Evolutionary conservation across 1,140 invertebrate species (phyloP).

Genomic region (Musca domestica): DNA sequence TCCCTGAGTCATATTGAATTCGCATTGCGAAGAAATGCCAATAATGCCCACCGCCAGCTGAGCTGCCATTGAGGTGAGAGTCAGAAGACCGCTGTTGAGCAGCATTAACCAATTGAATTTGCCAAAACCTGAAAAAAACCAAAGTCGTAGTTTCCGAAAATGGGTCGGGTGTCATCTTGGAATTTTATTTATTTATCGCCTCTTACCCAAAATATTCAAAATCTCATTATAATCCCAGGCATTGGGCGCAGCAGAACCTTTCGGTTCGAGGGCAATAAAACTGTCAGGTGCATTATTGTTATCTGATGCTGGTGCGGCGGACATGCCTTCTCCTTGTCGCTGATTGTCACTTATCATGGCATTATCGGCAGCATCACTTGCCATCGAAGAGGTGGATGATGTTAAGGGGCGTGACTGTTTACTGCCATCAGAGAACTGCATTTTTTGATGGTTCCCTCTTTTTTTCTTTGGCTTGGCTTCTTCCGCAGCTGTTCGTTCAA

Average conservation of each 20-base stretch:
- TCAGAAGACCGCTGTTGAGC: slow-evolving; percentile 47
- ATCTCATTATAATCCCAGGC: slow-evolving; percentile 9
- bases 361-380: neutral
- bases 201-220: slow-evolving; percentile 5
- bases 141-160: neutral
- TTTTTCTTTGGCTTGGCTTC: neutral
- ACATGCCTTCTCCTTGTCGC: no score
- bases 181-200: neutral
- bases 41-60: slow-evolving; percentile 46
- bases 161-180: neutral
- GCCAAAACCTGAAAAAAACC: slow-evolving; percentile 52
- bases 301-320: no score
- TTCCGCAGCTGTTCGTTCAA: no score
- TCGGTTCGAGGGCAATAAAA: no score
- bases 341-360: no score
- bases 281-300: no score
- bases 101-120: slow-evolving; percentile 60
- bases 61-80: slow-evolving; percentile 43
- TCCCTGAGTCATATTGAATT: slow-evolving; percentile 50
- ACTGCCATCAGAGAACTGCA: neutral
- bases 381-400: neutral
- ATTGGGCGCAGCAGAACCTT: neutral
- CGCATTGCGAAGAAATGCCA: slow-evolving; percentile 52
- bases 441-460: neutral
- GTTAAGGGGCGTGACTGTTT: neutral